Conservation (phyloP, 2,113 vertebrate genomes). For the Regulus satrapa region DNA sequence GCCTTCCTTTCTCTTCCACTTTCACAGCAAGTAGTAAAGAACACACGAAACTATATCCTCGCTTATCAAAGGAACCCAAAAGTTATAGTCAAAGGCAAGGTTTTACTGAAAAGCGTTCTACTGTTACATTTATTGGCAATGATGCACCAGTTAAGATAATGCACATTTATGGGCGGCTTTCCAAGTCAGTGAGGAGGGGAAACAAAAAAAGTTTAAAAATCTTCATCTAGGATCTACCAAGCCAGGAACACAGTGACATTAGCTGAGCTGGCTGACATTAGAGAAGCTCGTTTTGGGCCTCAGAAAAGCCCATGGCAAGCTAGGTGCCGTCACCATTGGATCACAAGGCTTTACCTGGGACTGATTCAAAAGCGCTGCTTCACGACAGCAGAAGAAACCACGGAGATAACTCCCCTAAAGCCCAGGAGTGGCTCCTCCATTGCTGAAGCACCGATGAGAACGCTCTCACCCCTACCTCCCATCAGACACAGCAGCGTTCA, state of each 20-base stretch:
- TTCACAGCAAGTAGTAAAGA: neutral
- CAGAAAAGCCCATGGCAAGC: neutral
- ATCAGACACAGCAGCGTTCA: neutral
- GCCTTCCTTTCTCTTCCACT: neutral
- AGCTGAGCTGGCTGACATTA: neutral
- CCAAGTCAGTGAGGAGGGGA: neutral
- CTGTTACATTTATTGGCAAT: neutral
- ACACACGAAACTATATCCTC: neutral
- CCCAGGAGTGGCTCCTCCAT: neutral
- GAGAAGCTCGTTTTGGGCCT: neutral
- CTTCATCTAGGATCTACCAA: neutral
- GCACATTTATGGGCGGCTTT: neutral
- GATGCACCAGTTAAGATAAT: neutral
- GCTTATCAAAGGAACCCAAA: neutral
- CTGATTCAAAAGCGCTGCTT: neutral
- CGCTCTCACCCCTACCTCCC: neutral
- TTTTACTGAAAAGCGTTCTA: neutral
- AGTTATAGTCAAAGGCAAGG: neutral
- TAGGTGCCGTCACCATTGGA: neutral
- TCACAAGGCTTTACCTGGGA: neutral
- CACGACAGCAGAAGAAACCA: neutral
- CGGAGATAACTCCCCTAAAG: neutral
- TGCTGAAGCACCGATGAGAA: neutral
- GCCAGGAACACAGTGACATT: neutral
- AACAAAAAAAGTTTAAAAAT: neutral